A percentile compares a stretch with the other conserved stretches of the same genome.
These are phyloP conservation scores for Antheraea assamensis DNA, from an alignment of 2,888 invertebrate genomes.

Conservation along the genomic window DNA sequence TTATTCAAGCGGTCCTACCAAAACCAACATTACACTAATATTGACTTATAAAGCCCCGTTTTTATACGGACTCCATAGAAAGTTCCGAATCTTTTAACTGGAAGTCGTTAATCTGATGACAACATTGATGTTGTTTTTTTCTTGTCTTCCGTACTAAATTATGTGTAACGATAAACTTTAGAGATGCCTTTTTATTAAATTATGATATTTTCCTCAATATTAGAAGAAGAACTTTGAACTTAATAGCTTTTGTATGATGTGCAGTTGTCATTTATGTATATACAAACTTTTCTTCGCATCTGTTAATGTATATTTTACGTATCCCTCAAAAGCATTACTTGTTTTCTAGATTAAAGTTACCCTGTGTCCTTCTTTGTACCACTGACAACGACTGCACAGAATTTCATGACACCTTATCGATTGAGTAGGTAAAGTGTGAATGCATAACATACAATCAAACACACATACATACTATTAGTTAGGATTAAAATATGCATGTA, in stretches of 20 bases:
- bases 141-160: not conserved
- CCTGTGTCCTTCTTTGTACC: no score
- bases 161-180: not conserved
- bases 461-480: no score
- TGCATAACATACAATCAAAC: no score
- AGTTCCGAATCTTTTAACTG: conserved; percentile 18
- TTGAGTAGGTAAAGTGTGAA: no score
- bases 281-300: no score
- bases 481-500: not conserved
- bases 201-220: not conserved
- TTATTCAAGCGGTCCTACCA: conserved; percentile 32
- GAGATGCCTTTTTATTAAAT: not conserved
- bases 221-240: not conserved
- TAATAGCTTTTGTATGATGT: no score
- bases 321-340: no score
- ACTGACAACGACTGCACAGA: no score
- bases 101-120: conserved; percentile 19
- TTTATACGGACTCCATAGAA: conserved; percentile 24
- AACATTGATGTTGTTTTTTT: not conserved
- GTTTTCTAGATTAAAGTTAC: no score
- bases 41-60: conserved; percentile 30
- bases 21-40: conserved; percentile 36
- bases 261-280: no score
- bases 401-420: no score
- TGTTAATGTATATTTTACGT: no score